These are phyloP conservation scores for Lathronympha strigana DNA, from an alignment of 2,888 invertebrate species.

Conservation along the genomic window DNA sequence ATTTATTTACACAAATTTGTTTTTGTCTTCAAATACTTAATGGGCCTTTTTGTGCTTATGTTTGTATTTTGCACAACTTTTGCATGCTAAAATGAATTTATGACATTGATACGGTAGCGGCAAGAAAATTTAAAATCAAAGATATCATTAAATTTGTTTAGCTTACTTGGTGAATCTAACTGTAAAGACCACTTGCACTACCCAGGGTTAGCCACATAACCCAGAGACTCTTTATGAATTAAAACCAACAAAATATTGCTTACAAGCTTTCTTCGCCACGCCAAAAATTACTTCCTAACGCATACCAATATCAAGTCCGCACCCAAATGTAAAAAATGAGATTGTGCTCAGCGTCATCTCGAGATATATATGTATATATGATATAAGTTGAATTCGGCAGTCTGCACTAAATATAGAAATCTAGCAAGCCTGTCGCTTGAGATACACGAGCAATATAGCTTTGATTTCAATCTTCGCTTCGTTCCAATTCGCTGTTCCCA, in stretches of 20 bases:
- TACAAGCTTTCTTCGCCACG: background rate
- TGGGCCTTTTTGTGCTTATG: no score
- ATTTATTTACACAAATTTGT: background rate
- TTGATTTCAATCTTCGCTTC: background rate
- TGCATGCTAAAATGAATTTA: no score
- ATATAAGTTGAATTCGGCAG: background rate
- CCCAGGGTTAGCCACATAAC: no score
- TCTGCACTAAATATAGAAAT: background rate
- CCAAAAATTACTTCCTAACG: background rate
- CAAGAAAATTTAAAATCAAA: no score
- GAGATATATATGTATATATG: no score
- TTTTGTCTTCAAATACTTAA: background rate
- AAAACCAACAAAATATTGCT: no score
- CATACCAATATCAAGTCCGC: background rate
- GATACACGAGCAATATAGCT: background rate
- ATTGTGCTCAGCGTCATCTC: constrained; percentile 33
- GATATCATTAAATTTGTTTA: no score
- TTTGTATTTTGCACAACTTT: no score
- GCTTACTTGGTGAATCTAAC: no score
- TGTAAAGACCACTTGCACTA: no score
- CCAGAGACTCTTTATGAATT: no score
- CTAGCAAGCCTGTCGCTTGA: background rate
- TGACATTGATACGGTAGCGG: no score
- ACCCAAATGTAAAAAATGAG: constrained; percentile 25
- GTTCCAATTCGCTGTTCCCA: background rate